A percentile compares a stretch with the other conserved stretches of the same genome.
Conservation (phyloP, 1,140 invertebrate species). For the Schlechtendalia chinensis region DNA sequence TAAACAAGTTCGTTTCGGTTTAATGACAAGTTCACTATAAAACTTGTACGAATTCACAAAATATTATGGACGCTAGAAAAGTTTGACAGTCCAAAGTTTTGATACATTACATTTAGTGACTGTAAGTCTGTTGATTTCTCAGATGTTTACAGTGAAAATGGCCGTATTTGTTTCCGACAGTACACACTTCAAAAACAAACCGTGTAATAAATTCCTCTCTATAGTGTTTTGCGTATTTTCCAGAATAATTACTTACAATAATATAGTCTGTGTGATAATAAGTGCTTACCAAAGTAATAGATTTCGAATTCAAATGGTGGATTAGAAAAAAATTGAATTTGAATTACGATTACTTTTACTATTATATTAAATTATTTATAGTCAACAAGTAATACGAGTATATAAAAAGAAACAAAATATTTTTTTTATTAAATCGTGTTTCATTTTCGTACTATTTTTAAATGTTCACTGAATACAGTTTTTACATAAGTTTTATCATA, state of each 20-base stretch:
- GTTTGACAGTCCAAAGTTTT: neutral
- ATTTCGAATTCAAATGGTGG: neutral
- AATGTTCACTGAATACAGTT: too few relatives aligned
- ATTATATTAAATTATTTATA: too few relatives aligned
- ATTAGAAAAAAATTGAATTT: neutral
- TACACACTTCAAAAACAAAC: constrained; percentile 4
- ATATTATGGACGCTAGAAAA: neutral
- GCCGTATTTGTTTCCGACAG: constrained; percentile 22
- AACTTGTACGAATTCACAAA: neutral
- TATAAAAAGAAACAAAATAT: too few relatives aligned
- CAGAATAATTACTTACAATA: neutral
- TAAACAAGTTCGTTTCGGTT: neutral
- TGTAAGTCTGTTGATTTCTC: neutral
- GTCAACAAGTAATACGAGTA: too few relatives aligned
- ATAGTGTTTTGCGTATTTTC: neutral
- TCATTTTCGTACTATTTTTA: too few relatives aligned
- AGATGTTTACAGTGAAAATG: neutral
- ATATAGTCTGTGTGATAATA: neutral
- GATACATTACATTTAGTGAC: neutral
- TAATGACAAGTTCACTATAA: neutral
- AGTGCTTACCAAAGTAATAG: neutral
- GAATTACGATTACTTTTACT: too few relatives aligned
- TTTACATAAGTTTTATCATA: too few relatives aligned
- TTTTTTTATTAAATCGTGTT: too few relatives aligned
- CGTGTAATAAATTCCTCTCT: neutral